A percentile compares a stretch with the other conserved stretches of the same genome.
phyloP scores from a whole-genome alignment of 2,113 vertebrate genomes.

The Pachypanchax playfairii region DNA sequence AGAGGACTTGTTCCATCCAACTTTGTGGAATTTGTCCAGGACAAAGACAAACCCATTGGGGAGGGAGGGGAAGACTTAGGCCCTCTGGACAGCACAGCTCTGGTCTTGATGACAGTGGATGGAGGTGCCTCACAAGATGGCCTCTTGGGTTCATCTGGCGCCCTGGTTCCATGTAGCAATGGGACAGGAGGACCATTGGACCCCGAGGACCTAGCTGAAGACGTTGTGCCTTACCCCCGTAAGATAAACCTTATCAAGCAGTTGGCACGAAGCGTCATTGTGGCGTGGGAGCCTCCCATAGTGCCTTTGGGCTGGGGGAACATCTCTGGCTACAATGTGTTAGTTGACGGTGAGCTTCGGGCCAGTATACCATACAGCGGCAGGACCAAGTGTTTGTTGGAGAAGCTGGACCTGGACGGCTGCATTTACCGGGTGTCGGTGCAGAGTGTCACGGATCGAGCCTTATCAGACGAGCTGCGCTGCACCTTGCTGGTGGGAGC shows the following conservation, averaged over 20 bases:
- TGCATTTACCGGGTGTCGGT: slow-evolving; percentile 90
- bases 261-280: slow-evolving; percentile 95
- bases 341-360: slow-evolving; percentile 89
- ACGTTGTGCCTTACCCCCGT: slow-evolving; percentile 96
- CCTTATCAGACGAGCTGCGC: slow-evolving; percentile 89
- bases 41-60: slow-evolving; percentile 81
- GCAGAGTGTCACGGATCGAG: slow-evolving; percentile 87
- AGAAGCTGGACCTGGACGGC: slow-evolving; percentile 90
- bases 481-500: slow-evolving; percentile 93
- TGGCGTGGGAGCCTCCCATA: slow-evolving; percentile 93
- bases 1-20: slow-evolving; percentile 97
- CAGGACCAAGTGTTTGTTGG: slow-evolving; percentile 90
- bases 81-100: slow-evolving; percentile 71
- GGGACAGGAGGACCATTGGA: slow-evolving; percentile 84
- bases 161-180: slow-evolving; percentile 74
- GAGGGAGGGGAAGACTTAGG: slow-evolving; percentile 78
- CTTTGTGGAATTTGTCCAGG: slow-evolving; percentile 97
- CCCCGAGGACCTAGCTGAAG: slow-evolving; percentile 89
- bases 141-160: slow-evolving; percentile 54
- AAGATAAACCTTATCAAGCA: slow-evolving; percentile 97
- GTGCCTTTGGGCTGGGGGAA: slow-evolving; percentile 90
- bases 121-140: slow-evolving; percentile 67
- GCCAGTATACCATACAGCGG: slow-evolving; percentile 81
- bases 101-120: slow-evolving; percentile 67
- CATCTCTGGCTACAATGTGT: slow-evolving; percentile 90